Conservation (phyloP, 1,140 invertebrate genomes). For the Trichonephila inaurata region DNA sequence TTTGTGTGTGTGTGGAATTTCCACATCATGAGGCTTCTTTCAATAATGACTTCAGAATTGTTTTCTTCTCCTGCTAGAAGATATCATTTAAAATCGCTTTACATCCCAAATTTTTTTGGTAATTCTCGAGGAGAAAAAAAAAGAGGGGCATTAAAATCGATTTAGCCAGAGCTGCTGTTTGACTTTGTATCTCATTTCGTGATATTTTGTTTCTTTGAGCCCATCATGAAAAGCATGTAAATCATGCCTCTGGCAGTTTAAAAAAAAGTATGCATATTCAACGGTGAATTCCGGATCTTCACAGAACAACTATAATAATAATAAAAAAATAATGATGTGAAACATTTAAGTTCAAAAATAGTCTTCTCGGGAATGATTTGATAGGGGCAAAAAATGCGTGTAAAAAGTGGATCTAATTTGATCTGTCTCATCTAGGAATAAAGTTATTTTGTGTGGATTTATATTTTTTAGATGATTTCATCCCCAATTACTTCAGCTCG, state of each 20-base stretch:
- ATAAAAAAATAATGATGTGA: not conserved
- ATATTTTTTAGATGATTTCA: too few species aligned
- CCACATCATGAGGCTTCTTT: not conserved
- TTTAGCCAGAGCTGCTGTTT: slow-evolving; percentile 7
- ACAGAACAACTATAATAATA: too few species aligned
- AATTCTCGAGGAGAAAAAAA: not conserved
- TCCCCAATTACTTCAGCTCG: too few species aligned
- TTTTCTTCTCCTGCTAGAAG: slow-evolving; percentile 30
- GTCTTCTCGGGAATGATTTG: too few species aligned
- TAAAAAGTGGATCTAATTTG: too few species aligned
- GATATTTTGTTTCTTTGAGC: not conserved
- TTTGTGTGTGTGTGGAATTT: not conserved
- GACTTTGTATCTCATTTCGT: not conserved
- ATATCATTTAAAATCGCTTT: slow-evolving; percentile 56
- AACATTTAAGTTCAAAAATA: not conserved
- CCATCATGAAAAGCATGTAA: not conserved
- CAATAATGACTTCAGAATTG: slow-evolving; percentile 27
- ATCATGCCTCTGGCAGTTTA: not conserved
- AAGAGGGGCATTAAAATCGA: slow-evolving; percentile 48
- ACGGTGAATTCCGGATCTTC: too few species aligned
- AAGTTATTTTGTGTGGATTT: too few species aligned
- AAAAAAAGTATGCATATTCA: not conserved
- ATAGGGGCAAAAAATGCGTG: too few species aligned
- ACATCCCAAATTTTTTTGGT: slow-evolving; percentile 24
- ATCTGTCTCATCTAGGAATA: too few species aligned